phyloP scores from a whole-genome alignment of 2,113 vertebrate species.

The Phaetusa simplex region DNA sequence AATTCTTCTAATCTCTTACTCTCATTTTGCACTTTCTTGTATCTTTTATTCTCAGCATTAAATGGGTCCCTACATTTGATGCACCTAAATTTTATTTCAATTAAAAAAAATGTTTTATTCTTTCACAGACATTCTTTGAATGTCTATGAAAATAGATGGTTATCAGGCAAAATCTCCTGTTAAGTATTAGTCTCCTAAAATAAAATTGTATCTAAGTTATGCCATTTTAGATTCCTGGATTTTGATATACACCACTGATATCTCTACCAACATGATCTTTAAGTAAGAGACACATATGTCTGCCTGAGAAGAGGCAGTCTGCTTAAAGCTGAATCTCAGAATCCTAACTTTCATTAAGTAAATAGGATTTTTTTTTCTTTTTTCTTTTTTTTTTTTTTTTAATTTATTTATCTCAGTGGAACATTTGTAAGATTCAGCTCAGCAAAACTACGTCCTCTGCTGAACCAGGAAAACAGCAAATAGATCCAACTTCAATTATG shows the following conservation, averaged over 20 bases:
- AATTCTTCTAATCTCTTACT: background rate
- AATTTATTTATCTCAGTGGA: background rate
- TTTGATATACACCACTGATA: background rate
- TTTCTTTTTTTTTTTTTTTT: no score
- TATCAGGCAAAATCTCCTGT: background rate
- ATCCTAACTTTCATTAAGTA: background rate
- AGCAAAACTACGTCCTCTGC: background rate
- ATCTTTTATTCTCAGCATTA: background rate
- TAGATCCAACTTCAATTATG: background rate
- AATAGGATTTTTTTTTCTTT: background rate
- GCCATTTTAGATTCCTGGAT: background rate
- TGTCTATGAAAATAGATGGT: background rate
- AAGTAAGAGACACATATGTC: background rate
- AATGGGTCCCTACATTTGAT: background rate
- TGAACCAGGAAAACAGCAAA: background rate
- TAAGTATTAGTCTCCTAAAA: background rate
- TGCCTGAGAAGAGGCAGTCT: background rate
- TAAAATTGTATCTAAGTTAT: background rate
- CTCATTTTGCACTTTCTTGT: background rate
- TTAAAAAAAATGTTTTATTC: background rate
- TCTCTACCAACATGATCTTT: background rate
- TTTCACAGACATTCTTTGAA: background rate
- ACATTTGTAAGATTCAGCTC: background rate
- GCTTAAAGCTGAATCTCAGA: background rate
- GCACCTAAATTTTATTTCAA: background rate